Base-by-base conservation (phyloP, 2,888 invertebrate genomes). In the Orthosia gracilis region DNA sequence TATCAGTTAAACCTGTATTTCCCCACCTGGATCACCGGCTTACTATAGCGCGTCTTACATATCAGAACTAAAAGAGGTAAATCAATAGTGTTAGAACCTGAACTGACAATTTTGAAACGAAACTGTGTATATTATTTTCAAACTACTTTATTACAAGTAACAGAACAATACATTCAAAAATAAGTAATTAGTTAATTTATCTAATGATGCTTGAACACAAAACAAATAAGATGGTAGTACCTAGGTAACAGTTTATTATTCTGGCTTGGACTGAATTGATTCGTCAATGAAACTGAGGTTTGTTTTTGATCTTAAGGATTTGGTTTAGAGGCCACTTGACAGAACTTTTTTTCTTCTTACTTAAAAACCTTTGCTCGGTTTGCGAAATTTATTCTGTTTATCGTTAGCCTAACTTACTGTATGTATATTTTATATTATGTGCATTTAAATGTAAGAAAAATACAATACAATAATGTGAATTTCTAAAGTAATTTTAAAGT, bases 1-100 rank as follows among this genome's bases (percentile, higher is more conserved):
- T 94, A 93, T 64, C 85, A 87, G 72, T 91, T 90, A 78, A 91
- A 94, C 47, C 94, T 88, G 75, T 92, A 92, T 47, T 86, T 87
- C 2, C 92, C 93, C 70, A 91, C 69, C 69, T 89, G 87, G n/a
- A 92, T 89, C 0, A 89, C 88, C 4, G 89, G 90, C 65, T 91
- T 90, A 2, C 92, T 93, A 65, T 75, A 87, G 5, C 90, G 87
- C 12, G 85, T 85, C 73, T 78, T 89, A 67, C 92, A 93, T 54
- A 84, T 87, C 15, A 92, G 87, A 49, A 73, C 91, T 91, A 85
- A 70, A 89, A 87, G 71, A 9, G 77, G 65, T 64, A 69, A 68
- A 77, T 49, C 4, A 63, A 70, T 12, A 15, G 1, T 50, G 23
- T 80, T 68, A 80, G 57, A 70, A 78, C 45, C n/a, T 55, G 17